These are phyloP conservation scores for Geopemphigus sp. DNA, from an alignment of 1,140 invertebrate species.

Conservation along the genomic window DNA sequence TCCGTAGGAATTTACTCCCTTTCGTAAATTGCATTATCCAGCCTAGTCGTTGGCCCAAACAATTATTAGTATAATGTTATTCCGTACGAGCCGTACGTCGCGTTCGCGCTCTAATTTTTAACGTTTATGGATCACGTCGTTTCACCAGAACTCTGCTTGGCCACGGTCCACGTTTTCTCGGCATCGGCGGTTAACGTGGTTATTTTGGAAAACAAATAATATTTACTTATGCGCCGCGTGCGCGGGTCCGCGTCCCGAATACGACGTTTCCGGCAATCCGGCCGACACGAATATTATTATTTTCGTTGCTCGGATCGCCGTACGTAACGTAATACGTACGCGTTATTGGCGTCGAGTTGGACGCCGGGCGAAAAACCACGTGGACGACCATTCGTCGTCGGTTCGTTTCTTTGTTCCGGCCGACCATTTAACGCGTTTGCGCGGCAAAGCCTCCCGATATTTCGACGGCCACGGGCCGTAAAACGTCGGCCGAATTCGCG, in stretches of 20 bases:
- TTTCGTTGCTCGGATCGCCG: background rate
- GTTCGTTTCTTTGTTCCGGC: background rate
- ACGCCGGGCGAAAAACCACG: background rate
- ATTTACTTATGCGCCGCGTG: background rate
- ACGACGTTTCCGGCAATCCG: background rate
- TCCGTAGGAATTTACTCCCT: background rate
- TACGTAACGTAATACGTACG: background rate
- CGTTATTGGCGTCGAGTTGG: too few relatives aligned
- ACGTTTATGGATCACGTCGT: constrained; percentile 15
- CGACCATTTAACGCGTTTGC: too few relatives aligned
- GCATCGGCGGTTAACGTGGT: background rate
- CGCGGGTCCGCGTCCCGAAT: background rate
- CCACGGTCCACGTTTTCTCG: constrained; percentile 1
- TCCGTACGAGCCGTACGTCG: background rate
- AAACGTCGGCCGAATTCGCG: too few relatives aligned
- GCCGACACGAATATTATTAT: background rate
- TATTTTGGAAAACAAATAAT: constrained; percentile 1
- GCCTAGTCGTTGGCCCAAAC: background rate
- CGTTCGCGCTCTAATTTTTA: background rate
- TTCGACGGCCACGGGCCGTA: too few relatives aligned
- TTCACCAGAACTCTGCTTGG: constrained; percentile 33
- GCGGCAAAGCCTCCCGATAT: too few relatives aligned
- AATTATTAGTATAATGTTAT: background rate
- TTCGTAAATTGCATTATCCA: background rate
- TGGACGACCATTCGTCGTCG: too few relatives aligned